Evolutionary conservation across 1,140 invertebrate species (phyloP).

Genomic region (Bombus confusus): DNA sequence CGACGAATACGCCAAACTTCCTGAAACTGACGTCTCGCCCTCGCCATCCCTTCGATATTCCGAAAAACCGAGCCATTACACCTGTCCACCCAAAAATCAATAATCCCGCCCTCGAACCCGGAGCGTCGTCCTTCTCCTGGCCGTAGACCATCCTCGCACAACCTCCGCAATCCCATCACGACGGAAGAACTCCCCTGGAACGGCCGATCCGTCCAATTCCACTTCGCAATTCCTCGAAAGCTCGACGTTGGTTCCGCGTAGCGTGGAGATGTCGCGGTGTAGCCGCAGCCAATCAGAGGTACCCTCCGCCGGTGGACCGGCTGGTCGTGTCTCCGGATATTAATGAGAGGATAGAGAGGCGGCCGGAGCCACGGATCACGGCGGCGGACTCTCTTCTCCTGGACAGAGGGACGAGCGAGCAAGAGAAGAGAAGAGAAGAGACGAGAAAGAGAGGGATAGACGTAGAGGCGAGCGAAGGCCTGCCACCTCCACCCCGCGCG

Average conservation of each 20-base stretch:
- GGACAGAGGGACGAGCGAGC: not conserved
- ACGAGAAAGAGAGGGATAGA: not conserved
- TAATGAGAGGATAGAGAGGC: conserved; percentile 60
- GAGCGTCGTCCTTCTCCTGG: not conserved
- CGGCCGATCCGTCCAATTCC: not conserved
- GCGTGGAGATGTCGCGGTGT: conserved; percentile 14
- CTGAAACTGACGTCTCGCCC: not conserved
- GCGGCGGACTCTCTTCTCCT: conserved; percentile 47
- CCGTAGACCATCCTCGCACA: not conserved
- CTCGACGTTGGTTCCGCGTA: not conserved
- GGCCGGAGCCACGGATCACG: conserved; percentile 53
- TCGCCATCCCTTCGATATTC: no score
- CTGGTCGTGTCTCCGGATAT: conserved; percentile 61
- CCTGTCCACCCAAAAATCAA: conserved; percentile 23
- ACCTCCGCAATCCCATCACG: not conserved
- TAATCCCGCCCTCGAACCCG: not conserved
- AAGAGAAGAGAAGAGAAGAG: not conserved
- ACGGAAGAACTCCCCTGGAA: not conserved
- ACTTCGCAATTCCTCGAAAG: not conserved
- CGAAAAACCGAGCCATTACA: not conserved
- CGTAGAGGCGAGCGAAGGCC: not conserved
- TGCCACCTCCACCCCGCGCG: conserved; percentile 45
- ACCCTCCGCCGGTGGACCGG: not conserved
- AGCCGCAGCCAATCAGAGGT: conserved; percentile 26
- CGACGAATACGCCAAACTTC: not conserved